Base-by-base conservation (phyloP, 2,888 invertebrate genomes). In the Amiota communis region DNA sequence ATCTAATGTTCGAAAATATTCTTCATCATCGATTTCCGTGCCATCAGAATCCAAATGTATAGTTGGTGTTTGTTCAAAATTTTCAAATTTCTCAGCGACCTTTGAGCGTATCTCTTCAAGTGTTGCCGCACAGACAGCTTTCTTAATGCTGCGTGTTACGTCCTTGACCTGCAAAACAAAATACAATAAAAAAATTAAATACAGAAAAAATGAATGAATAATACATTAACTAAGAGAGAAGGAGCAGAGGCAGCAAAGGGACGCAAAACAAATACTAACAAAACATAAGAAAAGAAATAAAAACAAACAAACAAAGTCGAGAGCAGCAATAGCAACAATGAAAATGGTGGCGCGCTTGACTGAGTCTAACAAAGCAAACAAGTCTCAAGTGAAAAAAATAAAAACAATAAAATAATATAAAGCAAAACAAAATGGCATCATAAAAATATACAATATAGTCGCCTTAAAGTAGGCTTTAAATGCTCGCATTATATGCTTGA, bases 11-110 rank as follows among this genome's bases (percentile, higher is more conserved):
- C 94, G 95, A 89, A 98, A 98, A 90, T 97, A 98, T 88, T 97
- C 97, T 88, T 98, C 97, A 87, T 98, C 97, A 84, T 98, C 97
- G 69, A 98, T 95, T 91, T 98, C 97, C 0, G 98, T 98, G 49
- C 98, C 98, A 91, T 98, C 98, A 68, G 93, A 94, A 88, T 98
- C 98, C 80, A 98, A 91, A 56, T 97, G 97, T 74, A 97, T 94
- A 71, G 94, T 95, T 74, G 96, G 91, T 77, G 90, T 86, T 63
- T 90, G 91, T 79, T 93, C 92, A 77, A 91, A 91, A 72, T 92
- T 90, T 36, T 93, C 93, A 79, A 96, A 91, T 89, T 95, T 95
- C 85, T 94, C 94, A 70, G 94, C 92, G 71, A 95, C 94, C 91
- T 95, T 94, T 77, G 91, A 90, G 80, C 94, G 92, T 86, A 96